Percentiles rank a stretch among this genome's conserved stretches.
phyloP scores from a whole-genome alignment of 2,888 invertebrate species.

The Dolichopus griseipennis region DNA sequence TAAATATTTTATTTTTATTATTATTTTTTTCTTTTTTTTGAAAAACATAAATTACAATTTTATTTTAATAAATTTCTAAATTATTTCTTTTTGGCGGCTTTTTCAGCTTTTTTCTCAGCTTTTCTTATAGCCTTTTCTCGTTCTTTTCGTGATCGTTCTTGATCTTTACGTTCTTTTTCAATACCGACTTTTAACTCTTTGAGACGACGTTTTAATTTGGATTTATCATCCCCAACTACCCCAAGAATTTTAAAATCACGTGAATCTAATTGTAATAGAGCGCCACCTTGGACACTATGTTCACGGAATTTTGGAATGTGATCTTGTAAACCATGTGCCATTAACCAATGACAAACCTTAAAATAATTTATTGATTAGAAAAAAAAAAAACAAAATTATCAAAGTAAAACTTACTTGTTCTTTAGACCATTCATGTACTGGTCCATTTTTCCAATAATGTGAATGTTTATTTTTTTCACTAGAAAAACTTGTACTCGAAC shows the following conservation, averaged over 20 bases:
- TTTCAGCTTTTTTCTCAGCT: constrained; percentile 70
- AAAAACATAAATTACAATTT: neutral
- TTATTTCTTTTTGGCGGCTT: constrained; percentile 56
- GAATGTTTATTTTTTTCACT: constrained; percentile 53
- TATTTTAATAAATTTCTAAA: neutral
- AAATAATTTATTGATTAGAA: constrained; percentile 17
- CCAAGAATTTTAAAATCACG: constrained; percentile 84
- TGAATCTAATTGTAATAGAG: constrained; percentile 79
- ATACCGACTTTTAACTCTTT: constrained; percentile 72
- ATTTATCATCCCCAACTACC: constrained; percentile 70
- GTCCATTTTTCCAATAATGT: constrained; percentile 61
- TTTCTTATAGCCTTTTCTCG: constrained; percentile 78
- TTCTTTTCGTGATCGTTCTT: constrained; percentile 76
- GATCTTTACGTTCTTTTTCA: constrained; percentile 60
- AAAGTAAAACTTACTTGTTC: constrained; percentile 52
- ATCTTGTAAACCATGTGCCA: constrained; percentile 72
- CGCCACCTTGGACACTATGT: constrained; percentile 76
- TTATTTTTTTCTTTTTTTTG: too few species aligned
- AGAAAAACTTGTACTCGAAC: constrained; percentile 55
- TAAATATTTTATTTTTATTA: neutral
- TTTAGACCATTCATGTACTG: constrained; percentile 68
- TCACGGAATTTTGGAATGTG: constrained; percentile 81
- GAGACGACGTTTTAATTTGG: constrained; percentile 72
- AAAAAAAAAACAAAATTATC: too few species aligned
- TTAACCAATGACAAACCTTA: constrained; percentile 88